Evolutionary conservation across 2,888 invertebrate genomes (phyloP).

Genomic region (Norana najaformis): DNA sequence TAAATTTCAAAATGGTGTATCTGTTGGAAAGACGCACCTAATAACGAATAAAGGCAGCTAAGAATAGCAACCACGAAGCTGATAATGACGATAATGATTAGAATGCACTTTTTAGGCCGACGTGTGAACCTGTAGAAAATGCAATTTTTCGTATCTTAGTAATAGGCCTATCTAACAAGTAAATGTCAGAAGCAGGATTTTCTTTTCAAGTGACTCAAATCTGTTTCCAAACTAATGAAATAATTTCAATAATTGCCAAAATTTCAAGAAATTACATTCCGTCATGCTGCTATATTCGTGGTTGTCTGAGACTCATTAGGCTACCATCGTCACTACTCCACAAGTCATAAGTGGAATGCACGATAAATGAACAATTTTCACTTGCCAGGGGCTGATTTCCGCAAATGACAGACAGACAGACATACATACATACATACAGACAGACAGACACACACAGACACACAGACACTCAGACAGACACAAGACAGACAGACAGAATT

Average conservation of each 20-base stretch:
- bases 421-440: no score
- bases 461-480: no score
- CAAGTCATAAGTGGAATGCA: not conserved
- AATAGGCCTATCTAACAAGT: not conserved
- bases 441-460: no score
- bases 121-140: not conserved
- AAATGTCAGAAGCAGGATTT: not conserved
- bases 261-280: not conserved
- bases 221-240: not conserved
- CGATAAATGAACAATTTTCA: not conserved
- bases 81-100: not conserved
- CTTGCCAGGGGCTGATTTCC: no score
- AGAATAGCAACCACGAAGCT: not conserved
- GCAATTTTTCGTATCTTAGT: no score
- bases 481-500: no score
- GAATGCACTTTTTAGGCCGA: no score
- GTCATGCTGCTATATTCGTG: not conserved
- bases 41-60: not conserved
- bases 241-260: not conserved
- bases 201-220: not conserved
- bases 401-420: no score
- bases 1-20: no score
- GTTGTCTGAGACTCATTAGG: not conserved
- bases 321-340: not conserved
- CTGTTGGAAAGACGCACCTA: no score